Percentiles rank a stretch among this genome's conserved stretches.
These are phyloP conservation scores for Halcyon smyrnensis DNA, from an alignment of 2,797 vertebrate genomes.

Conservation along the genomic window DNA sequence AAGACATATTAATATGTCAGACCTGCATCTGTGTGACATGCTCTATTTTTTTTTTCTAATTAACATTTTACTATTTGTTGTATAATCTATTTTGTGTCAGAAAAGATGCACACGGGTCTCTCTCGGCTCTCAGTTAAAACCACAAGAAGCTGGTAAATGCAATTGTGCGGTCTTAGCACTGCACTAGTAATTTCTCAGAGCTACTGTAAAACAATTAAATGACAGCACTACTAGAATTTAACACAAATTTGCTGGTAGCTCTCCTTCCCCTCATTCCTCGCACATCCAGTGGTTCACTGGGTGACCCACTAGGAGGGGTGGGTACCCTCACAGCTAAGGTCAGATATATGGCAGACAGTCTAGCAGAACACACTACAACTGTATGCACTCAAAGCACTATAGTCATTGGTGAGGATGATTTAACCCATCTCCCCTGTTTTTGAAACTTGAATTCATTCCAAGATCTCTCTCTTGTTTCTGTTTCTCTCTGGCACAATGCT, in stretches of 20 bases:
- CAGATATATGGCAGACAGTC: neutral
- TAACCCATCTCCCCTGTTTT: neutral
- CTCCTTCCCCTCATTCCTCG: neutral
- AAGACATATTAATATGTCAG: neutral
- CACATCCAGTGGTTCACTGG: neutral
- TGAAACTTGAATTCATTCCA: neutral
- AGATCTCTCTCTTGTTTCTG: neutral
- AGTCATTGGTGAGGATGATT: neutral
- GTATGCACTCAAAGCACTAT: neutral
- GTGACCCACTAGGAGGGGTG: neutral
- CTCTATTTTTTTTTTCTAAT: neutral
- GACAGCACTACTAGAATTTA: neutral
- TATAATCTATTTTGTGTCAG: neutral
- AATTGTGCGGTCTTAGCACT: neutral
- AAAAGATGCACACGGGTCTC: neutral
- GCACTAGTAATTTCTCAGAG: neutral
- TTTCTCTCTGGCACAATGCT: neutral
- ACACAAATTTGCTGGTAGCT: neutral
- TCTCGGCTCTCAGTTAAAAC: neutral
- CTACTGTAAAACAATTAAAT: neutral
- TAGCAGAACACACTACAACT: neutral
- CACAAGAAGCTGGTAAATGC: neutral
- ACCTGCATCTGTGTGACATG: neutral
- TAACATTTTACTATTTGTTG: neutral
- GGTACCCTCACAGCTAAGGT: neutral